Conservation (phyloP, 2,797 vertebrate genomes). For the Buphagus erythrorhynchus region DNA sequence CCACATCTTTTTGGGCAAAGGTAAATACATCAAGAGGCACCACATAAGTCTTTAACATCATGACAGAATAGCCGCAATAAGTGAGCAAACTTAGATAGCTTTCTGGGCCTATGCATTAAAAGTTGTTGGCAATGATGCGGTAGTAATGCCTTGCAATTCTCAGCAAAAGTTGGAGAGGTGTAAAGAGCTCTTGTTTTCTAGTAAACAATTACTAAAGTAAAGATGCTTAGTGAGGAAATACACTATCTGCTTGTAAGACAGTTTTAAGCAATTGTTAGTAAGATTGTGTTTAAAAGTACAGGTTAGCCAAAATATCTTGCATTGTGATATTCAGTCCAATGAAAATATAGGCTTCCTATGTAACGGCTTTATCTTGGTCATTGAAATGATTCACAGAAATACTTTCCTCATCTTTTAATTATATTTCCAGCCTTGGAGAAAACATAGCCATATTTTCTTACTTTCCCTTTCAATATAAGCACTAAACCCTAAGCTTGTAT, state of each 20-base stretch:
- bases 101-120: background rate
- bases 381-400: background rate
- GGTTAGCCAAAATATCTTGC: background rate
- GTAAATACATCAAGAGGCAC: background rate
- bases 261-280: background rate
- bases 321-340: background rate
- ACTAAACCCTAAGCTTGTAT: background rate
- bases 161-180: background rate
- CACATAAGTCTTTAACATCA: background rate
- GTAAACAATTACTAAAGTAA: background rate
- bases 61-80: background rate
- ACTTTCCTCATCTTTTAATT: background rate
- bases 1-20: background rate
- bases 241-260: background rate
- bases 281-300: background rate
- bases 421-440: background rate
- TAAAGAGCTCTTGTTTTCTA: background rate
- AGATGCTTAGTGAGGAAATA: background rate
- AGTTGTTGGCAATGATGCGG: background rate
- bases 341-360: background rate
- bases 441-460: background rate
- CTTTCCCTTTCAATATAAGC: background rate
- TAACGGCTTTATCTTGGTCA: background rate
- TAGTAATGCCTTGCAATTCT: background rate
- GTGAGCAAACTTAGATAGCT: rapidly evolving